Evolutionary conservation across 1,140 invertebrate species (phyloP).

Genomic region (Drosophila leontia): DNA sequence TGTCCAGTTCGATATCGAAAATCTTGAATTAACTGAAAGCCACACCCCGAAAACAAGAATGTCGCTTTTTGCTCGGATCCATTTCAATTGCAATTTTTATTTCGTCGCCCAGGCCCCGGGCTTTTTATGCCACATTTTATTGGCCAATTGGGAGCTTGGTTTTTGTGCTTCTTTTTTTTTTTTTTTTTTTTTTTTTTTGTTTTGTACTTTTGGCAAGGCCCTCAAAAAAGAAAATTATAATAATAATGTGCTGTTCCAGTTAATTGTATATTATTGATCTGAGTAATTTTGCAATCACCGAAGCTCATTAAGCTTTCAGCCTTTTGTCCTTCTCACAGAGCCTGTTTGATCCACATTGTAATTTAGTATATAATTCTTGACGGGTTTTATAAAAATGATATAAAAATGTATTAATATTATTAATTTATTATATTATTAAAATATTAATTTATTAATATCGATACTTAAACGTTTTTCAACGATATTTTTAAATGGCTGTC

Average conservation of each 20-base stretch:
- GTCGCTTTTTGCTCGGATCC: slow-evolving; percentile 24
- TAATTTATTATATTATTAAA: too few species aligned
- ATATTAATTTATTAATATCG: too few species aligned
- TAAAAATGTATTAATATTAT: too few species aligned
- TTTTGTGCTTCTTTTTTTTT: neutral
- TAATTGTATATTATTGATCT: slow-evolving; percentile 44
- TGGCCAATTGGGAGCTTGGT: slow-evolving; percentile 28
- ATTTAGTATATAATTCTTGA: neutral
- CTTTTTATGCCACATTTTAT: slow-evolving; percentile 44
- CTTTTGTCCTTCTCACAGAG: slow-evolving; percentile 17
- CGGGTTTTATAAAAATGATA: too few species aligned
- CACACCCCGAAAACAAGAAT: slow-evolving; percentile 49
- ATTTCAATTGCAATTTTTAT: slow-evolving; percentile 56
- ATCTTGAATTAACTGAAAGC: slow-evolving; percentile 23
- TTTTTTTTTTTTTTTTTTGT: neutral
- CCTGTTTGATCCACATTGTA: neutral
- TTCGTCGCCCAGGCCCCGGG: slow-evolving; percentile 5
- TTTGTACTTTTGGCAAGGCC: slow-evolving; percentile 35
- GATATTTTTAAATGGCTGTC: too few species aligned
- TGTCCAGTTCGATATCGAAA: slow-evolving; percentile 1
- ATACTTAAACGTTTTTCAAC: too few species aligned
- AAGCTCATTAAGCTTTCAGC: slow-evolving; percentile 14
- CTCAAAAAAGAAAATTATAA: slow-evolving; percentile 10
- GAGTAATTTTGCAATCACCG: slow-evolving; percentile 24
- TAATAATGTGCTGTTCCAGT: slow-evolving; percentile 9